phyloP scores from a whole-genome alignment of 2,888 invertebrate species.

The Cordylochernes scorpioides region DNA sequence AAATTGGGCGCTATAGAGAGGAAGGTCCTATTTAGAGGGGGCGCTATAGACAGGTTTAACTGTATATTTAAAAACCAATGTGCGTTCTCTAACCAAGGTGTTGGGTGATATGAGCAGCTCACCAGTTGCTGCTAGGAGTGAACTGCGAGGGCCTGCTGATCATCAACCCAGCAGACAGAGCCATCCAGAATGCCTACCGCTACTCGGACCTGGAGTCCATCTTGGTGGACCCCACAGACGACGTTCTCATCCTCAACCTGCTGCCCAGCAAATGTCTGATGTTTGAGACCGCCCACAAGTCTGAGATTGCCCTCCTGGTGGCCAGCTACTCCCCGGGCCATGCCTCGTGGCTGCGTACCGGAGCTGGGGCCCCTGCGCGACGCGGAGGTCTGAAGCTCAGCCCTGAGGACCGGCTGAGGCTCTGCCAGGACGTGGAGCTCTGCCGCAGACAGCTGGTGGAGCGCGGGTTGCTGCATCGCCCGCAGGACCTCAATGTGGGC shows the following conservation, averaged over 20 bases:
- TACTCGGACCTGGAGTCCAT: constrained; percentile 73
- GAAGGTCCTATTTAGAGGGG: too few species aligned
- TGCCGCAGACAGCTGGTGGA: constrained; percentile 57
- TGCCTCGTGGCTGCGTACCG: constrained; percentile 32
- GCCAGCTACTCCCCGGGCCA: constrained; percentile 66
- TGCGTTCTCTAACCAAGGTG: too few species aligned
- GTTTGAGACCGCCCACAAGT: constrained; percentile 63
- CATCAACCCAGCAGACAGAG: constrained; percentile 70
- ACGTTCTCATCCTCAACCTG: constrained; percentile 64
- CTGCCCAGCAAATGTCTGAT: constrained; percentile 60
- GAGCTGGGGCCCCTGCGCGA: constrained; percentile 16
- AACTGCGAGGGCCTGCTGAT: constrained; percentile 70
- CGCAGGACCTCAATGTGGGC: constrained; percentile 46
- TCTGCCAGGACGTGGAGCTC: constrained; percentile 60
- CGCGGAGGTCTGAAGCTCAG: constrained; percentile 44
- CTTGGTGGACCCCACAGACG: constrained; percentile 66
- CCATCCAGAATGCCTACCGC: constrained; percentile 63
- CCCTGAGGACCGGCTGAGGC: constrained; percentile 55
- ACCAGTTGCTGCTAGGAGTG: constrained; percentile 43
- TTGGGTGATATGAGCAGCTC: constrained; percentile 20
- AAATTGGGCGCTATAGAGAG: too few species aligned
- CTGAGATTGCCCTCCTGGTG: constrained; percentile 70
- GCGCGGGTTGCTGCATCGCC: constrained; percentile 49
- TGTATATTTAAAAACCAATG: too few species aligned
- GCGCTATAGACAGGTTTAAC: too few species aligned